These are phyloP conservation scores for Lethrus apterus DNA, from an alignment of 1,140 invertebrate species.

Conservation along the genomic window DNA sequence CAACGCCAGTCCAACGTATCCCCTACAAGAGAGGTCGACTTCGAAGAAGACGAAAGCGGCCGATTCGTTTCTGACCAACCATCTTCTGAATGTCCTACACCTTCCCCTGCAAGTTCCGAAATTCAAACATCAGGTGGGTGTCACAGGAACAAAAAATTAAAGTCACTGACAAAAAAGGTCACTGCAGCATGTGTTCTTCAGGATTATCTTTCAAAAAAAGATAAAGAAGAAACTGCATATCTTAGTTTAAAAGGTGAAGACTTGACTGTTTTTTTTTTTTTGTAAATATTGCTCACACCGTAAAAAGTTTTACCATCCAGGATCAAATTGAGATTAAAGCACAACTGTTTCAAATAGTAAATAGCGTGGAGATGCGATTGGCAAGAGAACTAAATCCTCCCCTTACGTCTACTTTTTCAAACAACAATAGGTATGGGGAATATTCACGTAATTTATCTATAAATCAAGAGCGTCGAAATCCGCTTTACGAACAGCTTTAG, in stretches of 20 bases:
- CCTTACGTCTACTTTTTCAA: not conserved
- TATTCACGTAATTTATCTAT: not conserved
- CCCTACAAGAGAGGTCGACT: conserved; percentile 8
- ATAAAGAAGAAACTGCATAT: not conserved
- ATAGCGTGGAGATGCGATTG: not conserved
- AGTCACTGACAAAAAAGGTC: not conserved
- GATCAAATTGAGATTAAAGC: conserved; percentile 13
- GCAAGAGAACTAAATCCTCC: not conserved
- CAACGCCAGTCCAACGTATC: conserved; percentile 13
- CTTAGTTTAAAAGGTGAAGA: conserved; percentile 7
- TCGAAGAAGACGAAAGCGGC: conserved; percentile 10
- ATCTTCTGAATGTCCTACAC: conserved; percentile 6
- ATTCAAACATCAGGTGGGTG: not conserved
- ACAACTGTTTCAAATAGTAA: not conserved
- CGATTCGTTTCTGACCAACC: conserved; percentile 8
- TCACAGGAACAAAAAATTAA: not conserved
- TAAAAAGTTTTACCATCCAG: conserved; percentile 11
- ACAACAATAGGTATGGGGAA: not conserved
- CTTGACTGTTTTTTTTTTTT: conserved; percentile 11
- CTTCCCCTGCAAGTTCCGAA: conserved; percentile 12
- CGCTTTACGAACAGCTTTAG: too few species aligned
- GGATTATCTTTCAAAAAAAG: conserved; percentile 12
- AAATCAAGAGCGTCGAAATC: not conserved
- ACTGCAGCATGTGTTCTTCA: conserved; percentile 12
- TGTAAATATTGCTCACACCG: conserved; percentile 14